Evolutionary conservation across 2,113 vertebrate species (phyloP), one percentile per base, ranked within the genome.

Genomic region (Notothenia coriiceps): DNA sequence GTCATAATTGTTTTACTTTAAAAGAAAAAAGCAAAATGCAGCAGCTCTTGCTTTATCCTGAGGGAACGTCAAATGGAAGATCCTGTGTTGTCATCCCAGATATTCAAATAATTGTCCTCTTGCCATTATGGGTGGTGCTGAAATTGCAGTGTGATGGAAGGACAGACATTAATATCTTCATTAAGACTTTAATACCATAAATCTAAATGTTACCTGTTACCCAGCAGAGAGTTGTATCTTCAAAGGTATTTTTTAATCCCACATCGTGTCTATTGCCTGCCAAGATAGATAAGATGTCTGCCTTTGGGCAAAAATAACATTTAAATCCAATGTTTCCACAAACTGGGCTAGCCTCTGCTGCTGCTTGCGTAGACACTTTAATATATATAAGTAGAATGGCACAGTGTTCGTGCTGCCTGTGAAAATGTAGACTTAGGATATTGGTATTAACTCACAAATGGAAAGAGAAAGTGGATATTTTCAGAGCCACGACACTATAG

Each of bases 1-100:
- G 51, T 8, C n/a, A 46, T 56, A 81, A 70, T 77, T 80, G 68
- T 55, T 80, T 85, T 65, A 55, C 55, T 87, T 75, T 86, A 64
- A 66, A 8, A 50, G 46, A 67, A 51, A 11, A 15, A 64, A 82
- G 54, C 20, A 29, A 51, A 66, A 57, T 44, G 81, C 77, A 74
- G 52, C 68, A 54, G 72, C 77, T 20, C 80, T 76, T 46, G 15
- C 70, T 83, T 73, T 52, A 75, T 83, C 59, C 50, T 50, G 50
- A 73, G 73, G 56, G 55, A 75, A 77, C 69, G 73, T 83, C 64
- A 70, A 79, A 85, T 57, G 5, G n/a, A 66, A 75, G 65, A 82
- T 70, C 71, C 66, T 79, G 70, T 63, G 65, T 52, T 66, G 62
- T 65, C 54, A 40, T 59, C 35, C 63, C 75, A 84, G 76, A 87